Evolutionary conservation across 2,888 invertebrate genomes (phyloP).

Genomic region (Eurois occulta): DNA sequence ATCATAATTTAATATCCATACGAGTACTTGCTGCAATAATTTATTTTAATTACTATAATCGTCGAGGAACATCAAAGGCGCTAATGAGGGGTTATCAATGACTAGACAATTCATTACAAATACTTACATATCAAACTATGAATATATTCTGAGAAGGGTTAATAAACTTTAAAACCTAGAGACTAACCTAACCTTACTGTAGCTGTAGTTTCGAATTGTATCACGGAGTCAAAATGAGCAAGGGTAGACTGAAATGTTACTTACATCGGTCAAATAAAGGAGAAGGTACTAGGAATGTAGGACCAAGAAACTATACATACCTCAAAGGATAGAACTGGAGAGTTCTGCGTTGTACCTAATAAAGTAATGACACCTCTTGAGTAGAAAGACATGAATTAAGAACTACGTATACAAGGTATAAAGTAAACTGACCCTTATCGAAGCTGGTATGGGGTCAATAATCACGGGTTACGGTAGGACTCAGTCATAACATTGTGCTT

Average conservation of each 20-base stretch:
- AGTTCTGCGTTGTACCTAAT: too few relatives aligned
- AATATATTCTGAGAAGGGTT: constrained; percentile 48
- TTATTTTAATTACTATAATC: constrained; percentile 58
- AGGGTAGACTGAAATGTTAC: background rate
- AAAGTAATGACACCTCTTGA: too few relatives aligned
- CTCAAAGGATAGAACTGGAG: too few relatives aligned
- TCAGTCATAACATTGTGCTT: too few relatives aligned
- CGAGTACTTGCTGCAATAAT: constrained; percentile 52
- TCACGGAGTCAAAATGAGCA: background rate
- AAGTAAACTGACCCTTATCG: too few relatives aligned
- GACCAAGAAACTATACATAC: background rate
- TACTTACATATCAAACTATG: constrained; percentile 13
- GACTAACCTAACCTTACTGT: background rate
- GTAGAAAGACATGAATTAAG: background rate
- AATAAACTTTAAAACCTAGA: constrained; percentile 43
- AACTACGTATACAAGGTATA: too few relatives aligned
- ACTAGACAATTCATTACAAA: constrained; percentile 38
- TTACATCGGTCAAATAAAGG: background rate
- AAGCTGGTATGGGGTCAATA: too few relatives aligned
- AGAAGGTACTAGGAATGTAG: background rate
- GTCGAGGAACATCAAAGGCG: constrained; percentile 51
- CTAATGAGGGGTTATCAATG: constrained; percentile 58
- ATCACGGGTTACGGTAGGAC: too few relatives aligned
- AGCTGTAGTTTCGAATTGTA: background rate
- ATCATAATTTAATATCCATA: constrained; percentile 24